Conservation (phyloP, 2,113 vertebrate species). For the Coptodon rendalli region DNA sequence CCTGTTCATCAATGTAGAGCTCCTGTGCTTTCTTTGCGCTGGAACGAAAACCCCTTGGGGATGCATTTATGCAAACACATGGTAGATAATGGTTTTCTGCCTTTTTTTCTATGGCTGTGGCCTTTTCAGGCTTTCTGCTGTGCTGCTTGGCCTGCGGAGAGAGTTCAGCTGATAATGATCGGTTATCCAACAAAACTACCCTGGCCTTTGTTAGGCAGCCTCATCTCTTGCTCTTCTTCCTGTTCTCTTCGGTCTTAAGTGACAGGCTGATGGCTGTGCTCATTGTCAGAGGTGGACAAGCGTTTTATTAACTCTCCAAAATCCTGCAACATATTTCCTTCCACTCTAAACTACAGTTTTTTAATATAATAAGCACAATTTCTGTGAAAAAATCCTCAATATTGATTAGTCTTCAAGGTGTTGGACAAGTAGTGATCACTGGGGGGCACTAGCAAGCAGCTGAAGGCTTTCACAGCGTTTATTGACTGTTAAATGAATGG, state of each 20-base stretch:
- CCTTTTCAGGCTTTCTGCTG: neutral
- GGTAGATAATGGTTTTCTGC: neutral
- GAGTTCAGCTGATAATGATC: slow-evolving; percentile 32
- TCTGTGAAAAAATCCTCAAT: neutral
- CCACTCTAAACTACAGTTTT: neutral
- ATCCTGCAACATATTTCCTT: neutral
- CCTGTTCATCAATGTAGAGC: neutral
- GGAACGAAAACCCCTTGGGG: neutral
- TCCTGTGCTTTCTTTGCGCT: neutral
- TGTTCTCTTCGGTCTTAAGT: neutral
- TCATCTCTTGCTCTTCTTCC: neutral
- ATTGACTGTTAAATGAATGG: slow-evolving; percentile 13
- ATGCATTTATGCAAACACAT: neutral
- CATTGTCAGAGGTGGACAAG: neutral
- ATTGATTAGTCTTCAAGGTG: slow-evolving; percentile 1
- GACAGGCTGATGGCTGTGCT: neutral
- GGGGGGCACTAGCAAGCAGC: slow-evolving; percentile 60
- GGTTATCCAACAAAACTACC: slow-evolving; percentile 10
- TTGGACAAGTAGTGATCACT: slow-evolving; percentile 48
- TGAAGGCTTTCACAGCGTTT: neutral
- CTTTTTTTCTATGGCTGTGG: neutral
- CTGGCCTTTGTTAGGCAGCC: neutral
- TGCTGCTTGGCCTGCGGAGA: neutral
- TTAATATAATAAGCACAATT: neutral
- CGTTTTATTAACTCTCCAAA: neutral